Base-by-base conservation (phyloP, 2,888 invertebrate species). In the Archips xylosteana region DNA sequence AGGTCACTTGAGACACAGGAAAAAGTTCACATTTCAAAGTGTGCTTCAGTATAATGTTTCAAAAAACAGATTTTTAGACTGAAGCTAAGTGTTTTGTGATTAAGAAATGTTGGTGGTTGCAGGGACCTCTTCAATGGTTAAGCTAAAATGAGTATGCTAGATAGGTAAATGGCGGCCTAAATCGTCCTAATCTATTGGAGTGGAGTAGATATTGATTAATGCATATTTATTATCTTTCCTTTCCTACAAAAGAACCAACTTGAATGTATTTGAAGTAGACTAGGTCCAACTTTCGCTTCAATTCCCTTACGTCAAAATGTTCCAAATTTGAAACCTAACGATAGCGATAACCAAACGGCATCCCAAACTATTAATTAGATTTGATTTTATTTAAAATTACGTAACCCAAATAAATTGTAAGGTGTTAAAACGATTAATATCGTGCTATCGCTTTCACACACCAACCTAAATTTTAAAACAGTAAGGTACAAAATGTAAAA, bases 61-160 rank as follows among this genome's bases (percentile, higher is more conserved):
- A 23, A 54, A 15, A n/a, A 54, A 54, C 8, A 1, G 54, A 54
- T 23, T n/a, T n/a, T 49, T 13, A 49, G 49, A 49, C n/a, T 49
- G 45, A 45, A 45, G 0, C 6, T 6, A 54, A 54, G 6, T 23
- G 54, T 54, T n/a, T 54, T 54, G 54, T 54, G 54, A 54, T 49
- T 39, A 39, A 5, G 13, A n/a, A 54, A 15, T 57, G 32, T 32
- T 32, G 12, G 32, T 32, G 57, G 32, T 57, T 57, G 32, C 32
- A 57, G 57, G 23, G 57, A 57, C 57, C 57, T 57, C 57, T 57
- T 32, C 10, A 57, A 57, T 23, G 57, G 57, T 12, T 57, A 12
- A 54, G 23, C 1, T 54, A 54, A 54, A 54, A 54, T 54, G 54
- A 23, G 15, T 54, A 51, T 5, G 9, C 49, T 54, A 54, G 23